phyloP scores from a whole-genome alignment of 2,888 invertebrate species.

The Ditula angustiorana region DNA sequence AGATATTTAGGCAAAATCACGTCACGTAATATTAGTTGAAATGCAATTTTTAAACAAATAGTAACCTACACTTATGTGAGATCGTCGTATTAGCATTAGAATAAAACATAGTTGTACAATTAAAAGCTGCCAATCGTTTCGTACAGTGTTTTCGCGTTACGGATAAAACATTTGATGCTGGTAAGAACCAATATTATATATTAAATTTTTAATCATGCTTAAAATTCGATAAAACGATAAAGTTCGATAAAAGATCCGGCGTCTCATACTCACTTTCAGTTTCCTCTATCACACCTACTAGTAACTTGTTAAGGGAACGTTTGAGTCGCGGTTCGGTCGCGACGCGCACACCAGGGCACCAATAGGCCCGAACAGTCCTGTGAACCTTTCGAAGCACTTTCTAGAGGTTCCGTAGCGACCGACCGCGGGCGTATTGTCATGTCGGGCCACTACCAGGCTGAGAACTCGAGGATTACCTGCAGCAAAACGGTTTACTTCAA shows the following conservation, averaged over 20 bases:
- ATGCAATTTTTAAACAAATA: neutral
- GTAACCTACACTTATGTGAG: constrained; percentile 27
- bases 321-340: neutral
- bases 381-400: constrained; percentile 81
- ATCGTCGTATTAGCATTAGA: constrained; percentile 30
- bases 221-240: neutral
- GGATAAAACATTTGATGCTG: constrained; percentile 12
- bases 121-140: constrained; percentile 35
- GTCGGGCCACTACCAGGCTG: constrained; percentile 53
- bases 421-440: constrained; percentile 53
- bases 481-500: too few species aligned
- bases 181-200: constrained; percentile 10
- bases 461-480: constrained; percentile 57
- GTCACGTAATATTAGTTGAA: constrained; percentile 1
- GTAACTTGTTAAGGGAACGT: neutral
- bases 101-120: constrained; percentile 18
- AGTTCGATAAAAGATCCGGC: neutral
- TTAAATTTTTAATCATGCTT: neutral
- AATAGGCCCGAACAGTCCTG: constrained; percentile 45
- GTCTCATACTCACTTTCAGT: neutral
- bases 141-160: neutral
- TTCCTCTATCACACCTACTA: constrained; percentile 1
- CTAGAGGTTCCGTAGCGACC: constrained; percentile 64
- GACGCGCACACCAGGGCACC: neutral
- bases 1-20: neutral